Percentiles rank a stretch among this genome's conserved stretches.
These are phyloP conservation scores for Myzus persicae DNA, from an alignment of 1,140 invertebrate genomes.

Conservation along the genomic window DNA sequence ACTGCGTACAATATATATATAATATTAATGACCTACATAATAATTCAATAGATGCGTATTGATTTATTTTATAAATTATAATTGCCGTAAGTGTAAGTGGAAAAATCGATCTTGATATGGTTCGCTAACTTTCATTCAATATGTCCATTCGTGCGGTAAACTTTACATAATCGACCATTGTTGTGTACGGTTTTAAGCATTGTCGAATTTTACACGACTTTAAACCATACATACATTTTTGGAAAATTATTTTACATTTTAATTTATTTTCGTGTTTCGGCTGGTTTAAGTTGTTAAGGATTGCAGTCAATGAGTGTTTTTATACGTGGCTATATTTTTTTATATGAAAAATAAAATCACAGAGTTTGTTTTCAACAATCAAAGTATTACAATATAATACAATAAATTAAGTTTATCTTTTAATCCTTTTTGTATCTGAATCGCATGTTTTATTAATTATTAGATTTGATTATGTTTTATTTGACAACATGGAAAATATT, in stretches of 20 bases:
- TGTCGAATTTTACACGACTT: not conserved
- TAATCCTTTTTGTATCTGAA: not conserved
- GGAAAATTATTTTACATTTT: not conserved
- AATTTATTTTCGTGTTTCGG: not conserved
- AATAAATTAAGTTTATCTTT: not conserved
- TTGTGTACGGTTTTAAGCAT: not conserved
- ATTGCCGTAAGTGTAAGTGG: slow-evolving; percentile 26
- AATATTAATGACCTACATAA: slow-evolving; percentile 14
- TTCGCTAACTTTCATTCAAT: not conserved
- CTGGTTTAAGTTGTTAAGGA: not conserved
- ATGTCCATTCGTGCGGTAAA: not conserved
- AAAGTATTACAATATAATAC: not conserved
- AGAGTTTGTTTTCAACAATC: not conserved
- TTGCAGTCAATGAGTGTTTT: not conserved
- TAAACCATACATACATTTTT: not conserved
- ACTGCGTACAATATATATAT: not conserved
- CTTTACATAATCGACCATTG: not conserved
- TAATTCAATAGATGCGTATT: not conserved
- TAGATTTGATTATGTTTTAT: not conserved
- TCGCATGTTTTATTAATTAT: not conserved
- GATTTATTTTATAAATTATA: not conserved
- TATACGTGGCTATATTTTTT: not conserved
- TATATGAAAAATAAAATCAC: not conserved
- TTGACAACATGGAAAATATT: not conserved
- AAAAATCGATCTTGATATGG: not conserved